phyloP scores from a whole-genome alignment of 1,140 invertebrate species.

The Cydia strobilella region DNA sequence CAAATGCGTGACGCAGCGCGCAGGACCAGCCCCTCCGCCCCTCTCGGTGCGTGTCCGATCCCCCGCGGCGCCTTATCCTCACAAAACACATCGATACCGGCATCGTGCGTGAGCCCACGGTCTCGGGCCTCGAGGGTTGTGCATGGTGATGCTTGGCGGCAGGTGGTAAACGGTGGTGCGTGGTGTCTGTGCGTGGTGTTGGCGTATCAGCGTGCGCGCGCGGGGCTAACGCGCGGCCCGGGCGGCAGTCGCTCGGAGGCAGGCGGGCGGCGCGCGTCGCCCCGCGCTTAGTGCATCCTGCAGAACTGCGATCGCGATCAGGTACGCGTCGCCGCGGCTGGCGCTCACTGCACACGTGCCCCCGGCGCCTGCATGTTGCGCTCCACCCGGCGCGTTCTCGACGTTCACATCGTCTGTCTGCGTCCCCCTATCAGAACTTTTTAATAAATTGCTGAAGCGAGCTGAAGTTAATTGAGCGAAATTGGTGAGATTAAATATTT shows the following conservation, averaged over 20 bases:
- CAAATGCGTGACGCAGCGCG: constrained; percentile 77
- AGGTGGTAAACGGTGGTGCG: constrained; percentile 51
- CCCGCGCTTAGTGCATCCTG: constrained; percentile 53
- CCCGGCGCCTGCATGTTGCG: constrained; percentile 59
- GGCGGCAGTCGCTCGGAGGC: constrained; percentile 72
- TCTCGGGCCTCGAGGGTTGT: constrained; percentile 44
- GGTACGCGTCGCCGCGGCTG: constrained; percentile 50
- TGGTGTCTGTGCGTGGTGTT: constrained; percentile 28
- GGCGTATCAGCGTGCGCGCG: constrained; percentile 44
- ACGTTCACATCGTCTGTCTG: not conserved
- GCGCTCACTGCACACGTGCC: constrained; percentile 45
- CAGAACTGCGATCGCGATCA: constrained; percentile 55
- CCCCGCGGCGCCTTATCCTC: constrained; percentile 45
- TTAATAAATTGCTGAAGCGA: constrained; percentile 35
- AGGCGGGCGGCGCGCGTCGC: constrained; percentile 68
- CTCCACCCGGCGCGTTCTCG: constrained; percentile 52
- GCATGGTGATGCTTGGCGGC: constrained; percentile 42
- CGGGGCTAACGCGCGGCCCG: constrained; percentile 58
- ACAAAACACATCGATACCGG: constrained; percentile 70
- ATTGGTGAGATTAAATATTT: constrained; percentile 35
- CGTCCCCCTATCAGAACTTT: not conserved
- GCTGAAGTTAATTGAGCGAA: constrained; percentile 37
- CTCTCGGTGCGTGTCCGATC: constrained; percentile 61
- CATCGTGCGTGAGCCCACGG: constrained; percentile 65
- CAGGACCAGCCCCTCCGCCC: constrained; percentile 65